These are phyloP conservation scores for Bufo bufo DNA, from an alignment of 2,113 vertebrate species.

Conservation along the genomic window DNA sequence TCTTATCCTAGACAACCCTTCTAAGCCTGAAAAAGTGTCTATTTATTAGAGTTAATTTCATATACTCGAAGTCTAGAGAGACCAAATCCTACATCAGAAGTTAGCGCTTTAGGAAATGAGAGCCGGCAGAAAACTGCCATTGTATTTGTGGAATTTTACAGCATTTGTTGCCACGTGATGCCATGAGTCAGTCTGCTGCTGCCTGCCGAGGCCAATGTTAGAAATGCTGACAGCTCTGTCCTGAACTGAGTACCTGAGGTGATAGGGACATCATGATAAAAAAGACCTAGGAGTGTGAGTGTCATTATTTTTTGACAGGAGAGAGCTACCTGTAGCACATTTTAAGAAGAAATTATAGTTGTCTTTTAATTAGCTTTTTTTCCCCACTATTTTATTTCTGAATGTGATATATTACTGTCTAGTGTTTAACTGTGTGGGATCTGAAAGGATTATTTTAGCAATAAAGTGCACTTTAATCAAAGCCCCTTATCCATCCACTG, in stretches of 20 bases:
- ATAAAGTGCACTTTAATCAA: not conserved
- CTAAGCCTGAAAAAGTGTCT: not conserved
- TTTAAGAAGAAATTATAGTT: not conserved
- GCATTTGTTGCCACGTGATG: not conserved
- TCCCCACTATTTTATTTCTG: not conserved
- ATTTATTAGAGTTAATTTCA: not conserved
- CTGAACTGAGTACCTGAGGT: not conserved
- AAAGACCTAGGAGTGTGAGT: not conserved
- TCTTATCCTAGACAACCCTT: not conserved
- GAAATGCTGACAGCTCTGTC: not conserved
- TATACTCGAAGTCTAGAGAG: not conserved
- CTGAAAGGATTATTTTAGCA: not conserved
- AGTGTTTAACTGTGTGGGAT: not conserved
- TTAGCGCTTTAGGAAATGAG: not conserved
- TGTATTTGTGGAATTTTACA: not conserved
- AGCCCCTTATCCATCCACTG: not conserved
- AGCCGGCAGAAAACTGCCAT: not conserved
- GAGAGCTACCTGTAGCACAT: not conserved
- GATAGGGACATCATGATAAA: not conserved
- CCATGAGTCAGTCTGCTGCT: not conserved
- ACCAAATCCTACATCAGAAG: not conserved
- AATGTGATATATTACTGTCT: not conserved
- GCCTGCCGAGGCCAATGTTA: not conserved
- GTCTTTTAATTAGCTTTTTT: conserved; percentile 17
- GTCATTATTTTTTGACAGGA: not conserved